A percentile compares a stretch with the other conserved stretches of the same genome.
These are phyloP conservation scores for Petrocephalus zakoni DNA, from an alignment of 2,113 vertebrate species.

Conservation along the genomic window DNA sequence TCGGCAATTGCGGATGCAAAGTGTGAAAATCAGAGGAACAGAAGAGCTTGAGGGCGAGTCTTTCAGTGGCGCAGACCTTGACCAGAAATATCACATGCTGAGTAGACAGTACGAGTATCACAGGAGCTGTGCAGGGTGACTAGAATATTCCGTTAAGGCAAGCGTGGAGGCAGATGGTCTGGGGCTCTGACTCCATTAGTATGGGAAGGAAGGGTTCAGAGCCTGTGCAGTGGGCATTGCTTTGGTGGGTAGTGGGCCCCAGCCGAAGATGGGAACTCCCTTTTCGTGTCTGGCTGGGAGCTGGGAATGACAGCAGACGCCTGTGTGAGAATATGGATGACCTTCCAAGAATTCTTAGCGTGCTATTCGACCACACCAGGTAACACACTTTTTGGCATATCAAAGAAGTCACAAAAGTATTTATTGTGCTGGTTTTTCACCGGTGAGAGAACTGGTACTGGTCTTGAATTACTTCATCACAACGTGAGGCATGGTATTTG, in stretches of 20 bases:
- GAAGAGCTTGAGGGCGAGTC: background rate
- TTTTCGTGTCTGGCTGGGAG: background rate
- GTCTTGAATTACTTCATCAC: too few species aligned
- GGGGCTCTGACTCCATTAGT: background rate
- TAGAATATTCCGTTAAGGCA: background rate
- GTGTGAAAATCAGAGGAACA: background rate
- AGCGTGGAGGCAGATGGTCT: background rate
- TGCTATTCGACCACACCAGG: background rate
- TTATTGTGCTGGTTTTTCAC: background rate
- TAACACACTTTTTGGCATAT: background rate
- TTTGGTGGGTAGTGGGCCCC: background rate
- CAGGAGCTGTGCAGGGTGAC: background rate
- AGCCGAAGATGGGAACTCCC: background rate
- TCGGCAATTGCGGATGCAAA: background rate
- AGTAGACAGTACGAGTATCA: background rate
- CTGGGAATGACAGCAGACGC: background rate
- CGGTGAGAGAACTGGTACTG: background rate
- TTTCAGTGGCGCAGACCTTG: background rate
- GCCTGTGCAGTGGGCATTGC: background rate
- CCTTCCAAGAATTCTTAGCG: background rate
- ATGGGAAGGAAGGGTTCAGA: background rate
- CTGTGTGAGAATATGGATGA: background rate
- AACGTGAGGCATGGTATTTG: too few species aligned
- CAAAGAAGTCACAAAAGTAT: background rate
- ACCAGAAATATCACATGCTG: background rate